Conservation (phyloP, 2,797 vertebrate species). For the Holocentrus rufus region DNA sequence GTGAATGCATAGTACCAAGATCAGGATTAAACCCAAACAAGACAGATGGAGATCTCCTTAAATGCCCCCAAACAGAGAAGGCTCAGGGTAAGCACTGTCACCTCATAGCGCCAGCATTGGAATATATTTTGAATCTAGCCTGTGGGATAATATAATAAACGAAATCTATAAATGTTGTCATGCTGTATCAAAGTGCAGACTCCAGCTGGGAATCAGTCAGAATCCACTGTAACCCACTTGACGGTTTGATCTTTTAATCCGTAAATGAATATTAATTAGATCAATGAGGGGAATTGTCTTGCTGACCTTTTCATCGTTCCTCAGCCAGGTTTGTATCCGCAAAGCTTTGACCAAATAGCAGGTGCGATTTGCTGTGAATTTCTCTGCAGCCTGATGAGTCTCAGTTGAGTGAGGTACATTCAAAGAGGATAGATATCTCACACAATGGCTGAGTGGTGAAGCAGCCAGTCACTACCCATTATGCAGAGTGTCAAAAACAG, state of each 20-base stretch:
- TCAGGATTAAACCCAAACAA: constrained; percentile 59
- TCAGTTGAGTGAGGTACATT: constrained; percentile 24
- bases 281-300: neutral
- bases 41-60: constrained; percentile 51
- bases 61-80: constrained; percentile 33
- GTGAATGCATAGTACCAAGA: constrained; percentile 38
- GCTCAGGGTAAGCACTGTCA: constrained; percentile 35
- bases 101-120: constrained; percentile 42
- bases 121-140: constrained; percentile 8
- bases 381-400: constrained; percentile 17
- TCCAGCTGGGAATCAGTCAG: constrained; percentile 14
- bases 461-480: constrained; percentile 38
- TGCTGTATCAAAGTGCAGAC: constrained; percentile 10
- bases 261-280: neutral
- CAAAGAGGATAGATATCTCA: constrained; percentile 33
- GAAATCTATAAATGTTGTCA: constrained; percentile 19
- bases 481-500: constrained; percentile 43
- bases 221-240: constrained; percentile 2
- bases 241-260: constrained; percentile 1
- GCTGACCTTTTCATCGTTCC: neutral
- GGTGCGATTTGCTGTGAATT: neutral
- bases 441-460: constrained; percentile 13
- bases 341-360: constrained; percentile 39
- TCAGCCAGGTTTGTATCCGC: constrained; percentile 3
- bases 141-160: neutral